phyloP scores from a whole-genome alignment of 2,113 vertebrate genomes.

The Oryzias woworae region DNA sequence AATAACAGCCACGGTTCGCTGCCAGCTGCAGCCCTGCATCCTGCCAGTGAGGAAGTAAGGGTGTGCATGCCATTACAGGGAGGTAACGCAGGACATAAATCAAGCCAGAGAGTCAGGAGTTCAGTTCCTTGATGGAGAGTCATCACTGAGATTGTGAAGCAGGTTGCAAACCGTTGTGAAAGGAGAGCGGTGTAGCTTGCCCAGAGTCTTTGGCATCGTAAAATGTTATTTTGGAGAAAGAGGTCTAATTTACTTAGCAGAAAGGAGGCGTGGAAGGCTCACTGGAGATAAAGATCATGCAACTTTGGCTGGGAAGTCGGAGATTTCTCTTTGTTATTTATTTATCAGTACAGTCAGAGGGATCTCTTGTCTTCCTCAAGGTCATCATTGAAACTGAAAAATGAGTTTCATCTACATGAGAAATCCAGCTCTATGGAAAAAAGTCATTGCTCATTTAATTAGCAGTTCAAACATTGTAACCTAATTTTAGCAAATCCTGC shows the following conservation, averaged over 20 bases:
- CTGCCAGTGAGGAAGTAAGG: slow-evolving; percentile 64
- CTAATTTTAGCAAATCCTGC: background rate
- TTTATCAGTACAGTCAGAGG: slow-evolving; percentile 66
- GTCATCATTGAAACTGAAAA: slow-evolving; percentile 65
- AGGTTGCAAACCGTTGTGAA: slow-evolving; percentile 2
- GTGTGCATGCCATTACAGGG: slow-evolving; percentile 44
- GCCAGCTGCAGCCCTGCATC: slow-evolving; percentile 56
- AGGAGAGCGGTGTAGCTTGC: background rate
- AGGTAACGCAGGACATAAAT: slow-evolving; percentile 60
- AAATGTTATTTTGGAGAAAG: background rate
- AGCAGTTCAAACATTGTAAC: slow-evolving; percentile 4
- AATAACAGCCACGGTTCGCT: slow-evolving; percentile 37
- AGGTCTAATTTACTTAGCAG: slow-evolving; percentile 10
- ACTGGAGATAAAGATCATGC: slow-evolving; percentile 1
- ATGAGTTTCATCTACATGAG: slow-evolving; percentile 65
- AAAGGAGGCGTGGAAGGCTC: slow-evolving; percentile 9
- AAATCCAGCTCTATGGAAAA: slow-evolving; percentile 18
- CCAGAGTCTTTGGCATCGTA: background rate
- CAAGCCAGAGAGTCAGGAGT: slow-evolving; percentile 48
- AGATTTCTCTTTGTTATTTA: slow-evolving; percentile 51
- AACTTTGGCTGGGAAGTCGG: slow-evolving; percentile 35
- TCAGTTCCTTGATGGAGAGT: slow-evolving; percentile 30
- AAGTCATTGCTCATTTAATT: slow-evolving; percentile 27
- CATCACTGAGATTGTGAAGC: slow-evolving; percentile 6
- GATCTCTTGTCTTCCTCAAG: slow-evolving; percentile 49